Evolutionary conservation across 2,113 vertebrate genomes (phyloP).

Genomic region (Pelobates fuscus): DNA sequence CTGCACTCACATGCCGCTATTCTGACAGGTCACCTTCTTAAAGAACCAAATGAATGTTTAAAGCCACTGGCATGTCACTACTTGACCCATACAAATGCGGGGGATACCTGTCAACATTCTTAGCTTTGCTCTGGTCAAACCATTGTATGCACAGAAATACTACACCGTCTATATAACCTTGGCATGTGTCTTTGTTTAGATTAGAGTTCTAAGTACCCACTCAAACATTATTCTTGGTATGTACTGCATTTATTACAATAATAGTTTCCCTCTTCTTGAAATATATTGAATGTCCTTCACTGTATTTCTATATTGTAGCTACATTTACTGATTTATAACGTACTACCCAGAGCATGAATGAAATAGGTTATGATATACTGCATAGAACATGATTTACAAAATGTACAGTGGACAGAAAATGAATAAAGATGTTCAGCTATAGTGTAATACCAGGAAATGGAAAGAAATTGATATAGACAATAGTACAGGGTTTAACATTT

Average conservation of each 20-base stretch:
- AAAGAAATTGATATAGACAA: no score
- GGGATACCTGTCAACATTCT: conserved; percentile 6
- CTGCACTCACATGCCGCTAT: not conserved
- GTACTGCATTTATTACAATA: not conserved
- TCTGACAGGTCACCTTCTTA: not conserved
- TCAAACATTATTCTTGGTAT: not conserved
- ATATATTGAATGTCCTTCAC: no score
- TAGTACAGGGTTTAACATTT: no score
- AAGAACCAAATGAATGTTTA: not conserved
- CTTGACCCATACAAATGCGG: not conserved
- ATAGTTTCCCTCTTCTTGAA: no score
- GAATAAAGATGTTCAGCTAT: no score
- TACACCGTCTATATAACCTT: not conserved
- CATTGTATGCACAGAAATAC: not conserved
- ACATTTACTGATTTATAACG: no score
- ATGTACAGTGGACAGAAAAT: no score
- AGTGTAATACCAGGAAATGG: no score
- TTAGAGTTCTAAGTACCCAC: not conserved
- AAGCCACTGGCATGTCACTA: not conserved
- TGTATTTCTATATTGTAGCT: no score
- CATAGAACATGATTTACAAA: no score
- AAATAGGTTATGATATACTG: no score
- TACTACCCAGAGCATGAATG: no score
- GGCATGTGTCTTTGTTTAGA: not conserved
- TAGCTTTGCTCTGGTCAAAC: not conserved